Evolutionary conservation across 1,140 invertebrate genomes (phyloP).

Genomic region (Dendrolimus punctatus): DNA sequence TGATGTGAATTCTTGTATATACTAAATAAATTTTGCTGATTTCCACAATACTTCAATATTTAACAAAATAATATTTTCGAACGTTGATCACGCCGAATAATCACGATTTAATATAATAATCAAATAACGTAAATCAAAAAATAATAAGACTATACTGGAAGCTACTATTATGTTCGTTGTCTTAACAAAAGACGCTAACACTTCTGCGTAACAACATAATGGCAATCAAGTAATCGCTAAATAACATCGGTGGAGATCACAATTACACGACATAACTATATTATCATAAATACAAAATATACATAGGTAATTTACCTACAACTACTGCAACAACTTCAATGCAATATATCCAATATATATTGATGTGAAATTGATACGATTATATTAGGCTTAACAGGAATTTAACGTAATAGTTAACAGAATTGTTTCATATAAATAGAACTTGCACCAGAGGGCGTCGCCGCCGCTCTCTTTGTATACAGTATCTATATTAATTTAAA

Average conservation of each 20-base stretch:
- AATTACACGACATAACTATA: slow-evolving; percentile 67
- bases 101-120: slow-evolving; percentile 46
- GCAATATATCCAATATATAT: slow-evolving; percentile 61
- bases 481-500: slow-evolving; percentile 7
- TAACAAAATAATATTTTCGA: slow-evolving; percentile 53
- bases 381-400: slow-evolving; percentile 45
- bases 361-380: slow-evolving; percentile 62
- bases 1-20: slow-evolving; percentile 33
- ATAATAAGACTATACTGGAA: slow-evolving; percentile 58
- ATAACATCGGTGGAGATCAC: slow-evolving; percentile 71
- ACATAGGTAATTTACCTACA: slow-evolving; percentile 58
- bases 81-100: slow-evolving; percentile 39
- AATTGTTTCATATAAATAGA: slow-evolving; percentile 39
- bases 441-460: no score
- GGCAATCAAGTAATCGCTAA: slow-evolving; percentile 67
- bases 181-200: slow-evolving; percentile 37
- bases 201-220: slow-evolving; percentile 62
- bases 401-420: slow-evolving; percentile 54
- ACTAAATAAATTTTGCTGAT: slow-evolving; percentile 25
- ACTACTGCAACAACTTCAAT: slow-evolving; percentile 60
- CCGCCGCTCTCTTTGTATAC: slow-evolving; percentile 1
- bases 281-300: slow-evolving; percentile 67
- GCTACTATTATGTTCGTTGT: slow-evolving; percentile 47
- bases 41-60: slow-evolving; percentile 36
- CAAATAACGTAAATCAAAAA: slow-evolving; percentile 46